Base-by-base conservation (phyloP, 2,113 vertebrate genomes). In the Cnemophilus loriae region DNA sequence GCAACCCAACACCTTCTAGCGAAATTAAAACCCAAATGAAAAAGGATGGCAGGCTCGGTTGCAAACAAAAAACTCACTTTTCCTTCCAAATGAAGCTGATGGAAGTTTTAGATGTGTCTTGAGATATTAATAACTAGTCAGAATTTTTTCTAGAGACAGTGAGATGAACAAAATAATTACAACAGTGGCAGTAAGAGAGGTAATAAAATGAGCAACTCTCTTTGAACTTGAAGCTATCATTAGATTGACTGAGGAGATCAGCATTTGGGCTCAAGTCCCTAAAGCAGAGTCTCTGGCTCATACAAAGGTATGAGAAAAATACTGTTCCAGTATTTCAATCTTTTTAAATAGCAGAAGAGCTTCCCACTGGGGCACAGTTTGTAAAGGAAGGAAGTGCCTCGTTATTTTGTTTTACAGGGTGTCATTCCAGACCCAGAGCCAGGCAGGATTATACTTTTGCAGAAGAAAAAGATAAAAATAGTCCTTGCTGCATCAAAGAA, bases 21-120 rank as follows among this genome's bases (percentile, higher is more conserved):
- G 69, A 96, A 95, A 97, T 94, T 94, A 94, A 95, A 94, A 79
- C 44, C 60, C 76, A 88, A 82, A 92, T 84, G 76, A 52, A 93
- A 94, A 92, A 79, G 41, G 69, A 93, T 68, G 93, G 37, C 37
- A 81, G 59, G 53, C 67, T 96, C 6, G 2, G n/a, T 87, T 39
- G 42, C 85, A 94, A 93, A 93, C 14, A 86, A 74, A 88, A 84
- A 13, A 14, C 42, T 60, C 5, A 0, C n/a, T 89, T 94, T 92
- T 78, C 64, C 42, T 88, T 84, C 57, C 47, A 71, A 53, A 90
- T 47, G 35, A 75, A 90, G 49, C 49, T 61, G 73, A 75, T 71
- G 52, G 46, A 94, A 85, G 78, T 84, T 95, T 94, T 87, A 84
- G 41, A n/a, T 89, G 32, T 39, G 28, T 26, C 80, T 88, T 78